Base-by-base conservation (phyloP, 1,140 invertebrate species). In the Platorchestia sp. region DNA sequence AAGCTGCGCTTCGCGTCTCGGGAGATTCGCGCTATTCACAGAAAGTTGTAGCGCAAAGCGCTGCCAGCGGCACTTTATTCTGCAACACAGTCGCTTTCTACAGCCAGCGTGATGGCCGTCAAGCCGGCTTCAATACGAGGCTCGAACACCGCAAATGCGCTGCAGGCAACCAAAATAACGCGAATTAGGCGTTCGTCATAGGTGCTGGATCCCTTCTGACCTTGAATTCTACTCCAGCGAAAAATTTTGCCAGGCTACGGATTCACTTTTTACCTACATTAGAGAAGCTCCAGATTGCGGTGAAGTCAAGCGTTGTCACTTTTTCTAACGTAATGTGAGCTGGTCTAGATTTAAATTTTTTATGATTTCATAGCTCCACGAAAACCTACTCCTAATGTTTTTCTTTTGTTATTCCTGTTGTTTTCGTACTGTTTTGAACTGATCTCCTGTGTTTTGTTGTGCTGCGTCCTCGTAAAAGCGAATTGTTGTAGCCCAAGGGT, bases 1-100 rank as follows among this genome's bases (percentile, higher is more conserved):
- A 45, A 93, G 91, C 27, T 75, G 59, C 59, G 59, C 27, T 75
- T 36, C 91, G 91, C 91, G 91, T 93, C 91, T 93, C 45, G 7
- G 0, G 36, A 47, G 45, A 40, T 40, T n/a, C 45, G 91, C 91
- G 43, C 91, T 36, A 93, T 93, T 19, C 43, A 40, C 91, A 45
- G 91, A 93, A 93, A 93, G 91, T 93, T 47, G 91, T 93, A 47
- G 87, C 87, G 87, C 87, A 89, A 89, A 93, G 45, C 91, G 91
- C 40, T 36, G 36, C 10, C 27, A 75, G 91, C 45, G 91, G 14
- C 91, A 10, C 41, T 44, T 93, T 89, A 41, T 89, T 41, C 87
- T 42, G 36, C n/a, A 89, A 22, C 87, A 44, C 87, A 89, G 87
- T 89, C 87, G 87, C 87, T 89, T 89, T 89, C 87, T 89, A 89